These are phyloP conservation scores for Lucifuga dentata DNA, from an alignment of 2,113 vertebrate genomes.

Conservation along the genomic window DNA sequence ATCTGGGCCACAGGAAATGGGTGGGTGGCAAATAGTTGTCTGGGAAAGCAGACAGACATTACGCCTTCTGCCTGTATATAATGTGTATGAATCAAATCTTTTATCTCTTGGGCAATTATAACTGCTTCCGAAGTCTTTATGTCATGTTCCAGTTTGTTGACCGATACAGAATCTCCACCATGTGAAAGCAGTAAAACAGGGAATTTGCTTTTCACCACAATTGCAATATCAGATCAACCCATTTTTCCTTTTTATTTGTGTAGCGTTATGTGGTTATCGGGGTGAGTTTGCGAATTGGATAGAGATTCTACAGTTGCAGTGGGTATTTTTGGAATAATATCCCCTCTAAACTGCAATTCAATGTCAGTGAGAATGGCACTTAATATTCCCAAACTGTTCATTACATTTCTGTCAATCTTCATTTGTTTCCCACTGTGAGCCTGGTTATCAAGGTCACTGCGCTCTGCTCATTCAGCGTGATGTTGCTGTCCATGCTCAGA, in stretches of 20 bases:
- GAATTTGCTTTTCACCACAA: constrained; percentile 29
- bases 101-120: constrained; percentile 46
- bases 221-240: constrained; percentile 21
- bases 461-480: constrained; percentile 17
- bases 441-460: constrained; percentile 65
- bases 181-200: constrained; percentile 29
- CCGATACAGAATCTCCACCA: not conserved
- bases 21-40: constrained; percentile 62
- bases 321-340: constrained; percentile 56
- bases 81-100: constrained; percentile 28
- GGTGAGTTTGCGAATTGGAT: constrained; percentile 56
- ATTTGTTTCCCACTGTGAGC: constrained; percentile 48
- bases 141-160: constrained; percentile 25
- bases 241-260: constrained; percentile 59
- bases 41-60: constrained; percentile 46
- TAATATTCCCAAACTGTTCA: constrained; percentile 73
- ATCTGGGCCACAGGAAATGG: constrained; percentile 63
- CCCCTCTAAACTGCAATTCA: constrained; percentile 53
- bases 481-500: constrained; percentile 14
- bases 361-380: constrained; percentile 63
- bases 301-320: constrained; percentile 38
- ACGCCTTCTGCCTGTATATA: constrained; percentile 34
- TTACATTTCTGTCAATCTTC: constrained; percentile 77
- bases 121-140: constrained; percentile 27
- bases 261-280: constrained; percentile 16